Percentiles rank a stretch among this genome's conserved stretches.
phyloP scores from a whole-genome alignment of 2,888 invertebrate genomes.

The Nomada fabriciana region DNA sequence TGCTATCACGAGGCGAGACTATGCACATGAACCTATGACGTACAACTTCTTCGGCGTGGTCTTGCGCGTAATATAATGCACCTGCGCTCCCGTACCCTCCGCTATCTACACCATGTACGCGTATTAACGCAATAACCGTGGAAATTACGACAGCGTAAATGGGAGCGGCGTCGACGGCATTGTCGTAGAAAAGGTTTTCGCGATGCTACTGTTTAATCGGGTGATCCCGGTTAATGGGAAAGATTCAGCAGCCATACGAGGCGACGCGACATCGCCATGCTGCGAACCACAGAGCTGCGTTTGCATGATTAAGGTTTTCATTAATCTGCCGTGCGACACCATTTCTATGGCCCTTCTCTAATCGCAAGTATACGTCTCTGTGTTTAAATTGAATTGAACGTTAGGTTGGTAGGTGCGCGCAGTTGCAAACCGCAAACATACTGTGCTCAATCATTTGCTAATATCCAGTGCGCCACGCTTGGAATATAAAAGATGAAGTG shows the following conservation, averaged over 20 bases:
- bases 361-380: background rate
- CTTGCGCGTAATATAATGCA: conserved; percentile 24
- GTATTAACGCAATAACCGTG: conserved; percentile 44
- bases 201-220: conserved; percentile 47
- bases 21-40: conserved; percentile 15
- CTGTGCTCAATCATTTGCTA: conserved; percentile 28
- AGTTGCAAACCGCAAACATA: background rate
- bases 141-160: conserved; percentile 9
- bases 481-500: conserved; percentile 18
- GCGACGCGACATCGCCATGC: conserved; percentile 9
- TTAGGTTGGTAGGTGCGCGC: background rate
- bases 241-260: conserved; percentile 11
- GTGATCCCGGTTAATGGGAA: conserved; percentile 41
- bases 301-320: conserved; percentile 58
- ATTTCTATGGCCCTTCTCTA: no score
- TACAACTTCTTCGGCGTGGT: conserved; percentile 12
- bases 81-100: conserved; percentile 1
- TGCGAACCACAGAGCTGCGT: conserved; percentile 2
- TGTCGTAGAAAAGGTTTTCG: conserved; percentile 47
- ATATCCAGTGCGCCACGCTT: conserved; percentile 10
- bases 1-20: background rate
- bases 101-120: conserved; percentile 12
- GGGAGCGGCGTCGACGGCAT: conserved; percentile 13
- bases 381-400: conserved; percentile 9
- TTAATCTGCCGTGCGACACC: conserved; percentile 32